Percentiles rank a stretch among this genome's conserved stretches.
Conservation (phyloP, 1,140 invertebrate genomes). For the Brachionus manjavacas region DNA sequence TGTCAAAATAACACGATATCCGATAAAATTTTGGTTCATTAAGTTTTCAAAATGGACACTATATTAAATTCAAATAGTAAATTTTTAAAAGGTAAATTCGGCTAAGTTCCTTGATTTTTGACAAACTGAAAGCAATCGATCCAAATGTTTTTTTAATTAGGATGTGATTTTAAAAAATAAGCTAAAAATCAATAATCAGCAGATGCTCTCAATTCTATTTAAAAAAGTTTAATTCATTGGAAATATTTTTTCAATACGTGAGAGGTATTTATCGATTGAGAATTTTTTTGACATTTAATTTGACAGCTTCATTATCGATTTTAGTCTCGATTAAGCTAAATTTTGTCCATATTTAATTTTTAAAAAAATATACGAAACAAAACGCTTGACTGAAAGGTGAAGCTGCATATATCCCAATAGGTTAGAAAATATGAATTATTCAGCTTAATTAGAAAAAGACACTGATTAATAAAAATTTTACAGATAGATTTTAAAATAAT, state of each 20-base stretch:
- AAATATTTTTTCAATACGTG: not conserved
- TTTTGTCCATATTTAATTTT: not conserved
- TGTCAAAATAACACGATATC: constrained; percentile 11
- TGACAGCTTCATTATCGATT: constrained; percentile 36
- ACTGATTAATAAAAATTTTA: not conserved
- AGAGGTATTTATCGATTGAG: not conserved
- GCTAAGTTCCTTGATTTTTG: not conserved
- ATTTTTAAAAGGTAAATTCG: not conserved
- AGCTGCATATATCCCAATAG: not conserved
- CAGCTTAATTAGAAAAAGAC: not conserved
- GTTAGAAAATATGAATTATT: not conserved
- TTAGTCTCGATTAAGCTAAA: not conserved
- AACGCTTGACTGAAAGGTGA: not conserved
- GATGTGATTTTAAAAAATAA: not conserved
- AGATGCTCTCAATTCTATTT: not conserved
- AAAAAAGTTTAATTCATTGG: not conserved
- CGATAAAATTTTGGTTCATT: not conserved
- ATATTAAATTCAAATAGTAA: not conserved
- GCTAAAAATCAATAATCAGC: not conserved
- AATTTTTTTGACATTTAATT: not conserved
- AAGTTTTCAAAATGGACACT: not conserved
- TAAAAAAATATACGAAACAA: not conserved
- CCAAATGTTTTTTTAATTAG: not conserved
- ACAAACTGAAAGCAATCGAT: not conserved
- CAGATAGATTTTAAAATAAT: not conserved